Evolutionary conservation across 2,797 vertebrate species (phyloP).

Genomic region (Mallotus villosus): DNA sequence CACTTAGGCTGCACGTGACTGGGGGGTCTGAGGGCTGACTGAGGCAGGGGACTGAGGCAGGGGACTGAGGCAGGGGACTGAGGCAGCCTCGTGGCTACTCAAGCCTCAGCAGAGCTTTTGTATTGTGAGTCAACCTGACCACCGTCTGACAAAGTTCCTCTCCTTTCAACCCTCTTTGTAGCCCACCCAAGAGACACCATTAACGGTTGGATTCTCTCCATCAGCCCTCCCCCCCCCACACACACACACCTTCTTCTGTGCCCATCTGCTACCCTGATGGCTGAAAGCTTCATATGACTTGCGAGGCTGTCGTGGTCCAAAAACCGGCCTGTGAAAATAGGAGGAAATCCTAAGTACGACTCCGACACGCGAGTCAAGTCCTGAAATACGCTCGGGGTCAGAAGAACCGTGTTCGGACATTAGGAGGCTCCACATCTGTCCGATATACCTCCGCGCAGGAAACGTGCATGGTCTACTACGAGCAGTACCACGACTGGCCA

Average conservation of each 20-base stretch:
- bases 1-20: conserved; percentile 2
- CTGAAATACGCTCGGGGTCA: not conserved
- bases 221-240: not conserved
- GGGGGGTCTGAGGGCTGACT: not conserved
- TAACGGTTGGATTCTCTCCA: not conserved
- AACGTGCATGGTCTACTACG: too few relatives aligned
- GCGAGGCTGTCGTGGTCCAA: not conserved
- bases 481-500: too few relatives aligned
- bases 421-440: not conserved
- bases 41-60: too few relatives aligned
- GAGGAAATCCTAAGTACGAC: not conserved
- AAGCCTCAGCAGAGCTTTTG: conserved; percentile 10
- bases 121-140: conserved; percentile 20
- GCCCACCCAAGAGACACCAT: not conserved
- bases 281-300: not conserved
- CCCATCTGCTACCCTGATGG: not conserved
- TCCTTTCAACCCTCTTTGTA: not conserved
- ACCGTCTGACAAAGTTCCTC: not conserved
- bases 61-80: too few relatives aligned
- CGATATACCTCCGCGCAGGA: too few relatives aligned
- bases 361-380: not conserved
- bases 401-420: not conserved
- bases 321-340: not conserved
- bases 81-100: not conserved
- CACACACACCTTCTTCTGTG: not conserved